Evolutionary conservation across 2,888 invertebrate species (phyloP).

Genomic region (Macrostomum cliftonense): DNA sequence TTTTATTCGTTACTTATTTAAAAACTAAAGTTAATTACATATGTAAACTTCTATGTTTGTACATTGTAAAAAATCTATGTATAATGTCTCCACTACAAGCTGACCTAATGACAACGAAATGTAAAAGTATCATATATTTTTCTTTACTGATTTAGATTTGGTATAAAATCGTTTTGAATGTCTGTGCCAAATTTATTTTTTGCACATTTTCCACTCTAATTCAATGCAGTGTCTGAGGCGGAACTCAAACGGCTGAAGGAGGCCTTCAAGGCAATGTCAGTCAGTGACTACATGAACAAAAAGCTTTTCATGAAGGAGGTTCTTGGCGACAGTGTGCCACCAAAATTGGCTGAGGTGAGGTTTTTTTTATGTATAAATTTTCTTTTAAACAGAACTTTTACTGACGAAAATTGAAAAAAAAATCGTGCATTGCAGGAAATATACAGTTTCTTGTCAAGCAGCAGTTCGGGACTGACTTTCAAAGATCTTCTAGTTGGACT

Average conservation of each 20-base stretch:
- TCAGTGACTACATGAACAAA: constrained; percentile 48
- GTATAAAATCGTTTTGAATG: too few relatives aligned
- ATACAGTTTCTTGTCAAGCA: constrained; percentile 65
- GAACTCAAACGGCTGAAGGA: constrained; percentile 65
- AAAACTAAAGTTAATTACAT: too few relatives aligned
- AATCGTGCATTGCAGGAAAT: constrained; percentile 43
- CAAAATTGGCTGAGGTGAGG: constrained; percentile 53
- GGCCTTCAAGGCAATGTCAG: constrained; percentile 65
- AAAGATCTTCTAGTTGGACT: constrained; percentile 66
- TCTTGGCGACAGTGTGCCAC: constrained; percentile 64
- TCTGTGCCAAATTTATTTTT: too few relatives aligned
- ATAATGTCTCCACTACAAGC: too few relatives aligned
- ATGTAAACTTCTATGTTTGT: too few relatives aligned
- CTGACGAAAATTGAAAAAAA: constrained; percentile 11
- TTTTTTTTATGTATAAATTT: too few relatives aligned
- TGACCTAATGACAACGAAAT: too few relatives aligned
- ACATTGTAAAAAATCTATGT: too few relatives aligned
- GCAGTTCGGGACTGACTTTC: constrained; percentile 57
- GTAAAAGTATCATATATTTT: too few relatives aligned
- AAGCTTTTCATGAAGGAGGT: constrained; percentile 64
- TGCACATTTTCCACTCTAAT: too few relatives aligned
- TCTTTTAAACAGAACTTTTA: background rate
- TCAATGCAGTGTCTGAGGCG: constrained; percentile 53
- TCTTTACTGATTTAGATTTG: too few relatives aligned
- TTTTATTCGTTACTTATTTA: too few relatives aligned